Evolutionary conservation across 1,140 invertebrate genomes (phyloP), one percentile per base, ranked within the genome.

Genomic region (Helicoverpa zea): DNA sequence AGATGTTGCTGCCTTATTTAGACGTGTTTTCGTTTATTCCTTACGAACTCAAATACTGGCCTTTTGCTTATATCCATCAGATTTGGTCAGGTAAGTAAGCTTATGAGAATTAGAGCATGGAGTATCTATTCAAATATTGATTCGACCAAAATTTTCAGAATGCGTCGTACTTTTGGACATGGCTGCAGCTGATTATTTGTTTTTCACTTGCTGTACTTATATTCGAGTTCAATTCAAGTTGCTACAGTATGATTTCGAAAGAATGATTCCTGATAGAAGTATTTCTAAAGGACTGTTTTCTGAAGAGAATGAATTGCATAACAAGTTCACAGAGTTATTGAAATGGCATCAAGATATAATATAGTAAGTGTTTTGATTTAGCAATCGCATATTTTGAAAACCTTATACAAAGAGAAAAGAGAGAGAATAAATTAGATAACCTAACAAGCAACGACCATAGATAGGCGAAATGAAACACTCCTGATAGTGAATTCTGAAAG

Each of bases 81-180:
- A 83, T 87, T 75, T 84, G 86, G 84, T 82, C 84, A 80, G 84
- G 86, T 87, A 72, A 77, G 76, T 66, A 59, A 4, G 49, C 7
- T 43, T 56, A 5, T 56, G 14, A 2, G 29, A 51, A 14, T 29
- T 43, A 7, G 35, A 43, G 35, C 35, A 43, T 9, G 35, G 5
- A 43, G 35, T 43, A 7, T 9, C 3, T 9, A 43, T 43, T 7
- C 2, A 16, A 18, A 23, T 18, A 35, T 2, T 68, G 16, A 23
- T 2, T 23, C 16, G 5, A 23, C 23, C 12, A 58, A 23, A 58
- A 11, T 30, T 81, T 77, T 18, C 75, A 81, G 79, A 81, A 78
- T 79, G 68, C 47, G 51, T 81, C 43, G 79, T 81, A 2, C 58
- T 81, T 23, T 12, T 81, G 70, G 70, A 70, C 16, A 74, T 84